Percentiles rank a stretch among this genome's conserved stretches.
Evolutionary conservation across 2,888 invertebrate genomes (phyloP).

Genomic region (Cerastoderma edule): DNA sequence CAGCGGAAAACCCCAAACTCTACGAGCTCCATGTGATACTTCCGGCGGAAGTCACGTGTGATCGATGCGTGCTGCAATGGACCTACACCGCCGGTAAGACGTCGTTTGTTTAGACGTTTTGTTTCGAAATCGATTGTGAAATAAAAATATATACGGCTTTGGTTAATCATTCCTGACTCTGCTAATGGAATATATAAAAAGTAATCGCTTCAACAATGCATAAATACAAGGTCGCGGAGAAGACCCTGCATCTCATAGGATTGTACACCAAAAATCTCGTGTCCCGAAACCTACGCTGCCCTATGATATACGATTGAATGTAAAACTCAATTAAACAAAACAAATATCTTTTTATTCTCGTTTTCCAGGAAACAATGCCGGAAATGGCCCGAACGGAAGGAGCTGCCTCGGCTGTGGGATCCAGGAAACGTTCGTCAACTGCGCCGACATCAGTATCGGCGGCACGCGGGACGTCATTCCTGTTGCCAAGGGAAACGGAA

Average conservation of each 20-base stretch:
- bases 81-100: slow-evolving; percentile 53
- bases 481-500: slow-evolving; percentile 17
- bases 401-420: slow-evolving; percentile 65
- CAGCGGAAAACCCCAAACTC: slow-evolving; percentile 34
- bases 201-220: too few relatives aligned
- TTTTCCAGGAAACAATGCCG: slow-evolving; percentile 69
- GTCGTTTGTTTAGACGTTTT: neutral
- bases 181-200: too few relatives aligned
- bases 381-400: slow-evolving; percentile 43
- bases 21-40: slow-evolving; percentile 46
- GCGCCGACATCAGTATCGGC: slow-evolving; percentile 66
- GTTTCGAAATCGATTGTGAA: neutral
- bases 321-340: too few relatives aligned
- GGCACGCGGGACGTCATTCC: slow-evolving; percentile 39
- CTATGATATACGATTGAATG: too few relatives aligned
- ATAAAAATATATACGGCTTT: too few relatives aligned
- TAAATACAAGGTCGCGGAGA: too few relatives aligned
- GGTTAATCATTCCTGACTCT: too few relatives aligned
- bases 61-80: slow-evolving; percentile 58
- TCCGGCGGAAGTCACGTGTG: slow-evolving; percentile 45
- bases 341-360: too few relatives aligned
- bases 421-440: slow-evolving; percentile 69
- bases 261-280: too few relatives aligned
- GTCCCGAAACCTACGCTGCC: too few relatives aligned
- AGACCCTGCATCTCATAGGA: too few relatives aligned